Evolutionary conservation across 2,888 invertebrate genomes (phyloP), one percentile per base, ranked within the genome.

Genomic region (Seira ritae): DNA sequence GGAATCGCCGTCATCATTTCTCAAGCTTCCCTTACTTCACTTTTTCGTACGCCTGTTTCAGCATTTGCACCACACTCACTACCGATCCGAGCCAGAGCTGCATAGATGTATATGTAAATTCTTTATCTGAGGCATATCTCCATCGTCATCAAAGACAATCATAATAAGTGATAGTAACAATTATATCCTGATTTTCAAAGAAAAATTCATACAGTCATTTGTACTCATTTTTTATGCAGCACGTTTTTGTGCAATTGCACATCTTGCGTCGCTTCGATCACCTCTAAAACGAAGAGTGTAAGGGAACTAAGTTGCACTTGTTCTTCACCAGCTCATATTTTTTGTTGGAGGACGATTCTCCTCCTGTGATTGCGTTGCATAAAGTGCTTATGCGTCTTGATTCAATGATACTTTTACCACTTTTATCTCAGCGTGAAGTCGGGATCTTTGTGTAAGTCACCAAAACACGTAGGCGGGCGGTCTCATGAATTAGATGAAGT

Each of bases 341-440:
- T 76, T 78, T n/a, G 3, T 42, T 68, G 23, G 80, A 75, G 66
- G 75, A 81, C 69, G 73, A 20, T 68, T 69, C 20, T 70, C 46
- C 46, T 79, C 23, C 22, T 67, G 24, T 55, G 65, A 20, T 24
- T 23, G 22, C 12, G 6, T 67, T 67, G 24, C 31, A 24, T 67
- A 67, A 67, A 20, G 23, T 65, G 65, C 22, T 67, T 67, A 15
- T 24, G 20, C 23, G 23, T 67, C 67, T 22, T 31, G 73, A 69
- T 66, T 37, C 72, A 82, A 82, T 82, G 81, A 76, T 71, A 82
- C 81, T 82, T 82, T 82, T 82, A 82, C 81, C 76, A 82, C 81
- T 82, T 80, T 82, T 82, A 82, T 82, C 81, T 0, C 81, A 82
- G 81, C 81, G 75, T 75, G 81, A 82, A 76, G 76, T 76, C 81